A percentile compares a stretch with the other conserved stretches of the same genome.
Evolutionary conservation across 2,888 invertebrate species (phyloP).

Genomic region (Nephrocerus scutellatus): DNA sequence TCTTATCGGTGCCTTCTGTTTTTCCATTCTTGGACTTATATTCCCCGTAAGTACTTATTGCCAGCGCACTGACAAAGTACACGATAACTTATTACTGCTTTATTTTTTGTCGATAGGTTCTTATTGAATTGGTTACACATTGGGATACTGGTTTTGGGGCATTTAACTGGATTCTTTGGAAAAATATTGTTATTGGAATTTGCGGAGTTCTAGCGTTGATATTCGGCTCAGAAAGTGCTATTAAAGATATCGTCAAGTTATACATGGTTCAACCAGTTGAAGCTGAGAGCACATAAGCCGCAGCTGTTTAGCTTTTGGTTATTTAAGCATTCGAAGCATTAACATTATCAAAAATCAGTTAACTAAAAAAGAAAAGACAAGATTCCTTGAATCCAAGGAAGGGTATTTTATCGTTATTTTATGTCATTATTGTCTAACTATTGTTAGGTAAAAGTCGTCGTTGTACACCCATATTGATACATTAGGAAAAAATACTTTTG

Average conservation of each 20-base stretch:
- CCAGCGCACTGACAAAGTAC: too few relatives aligned
- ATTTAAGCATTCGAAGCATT: too few relatives aligned
- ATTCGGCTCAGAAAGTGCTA: constrained; percentile 68
- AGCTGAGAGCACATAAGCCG: too few relatives aligned
- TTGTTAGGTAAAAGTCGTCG: too few relatives aligned
- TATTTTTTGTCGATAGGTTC: constrained; percentile 38
- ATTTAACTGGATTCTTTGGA: constrained; percentile 66
- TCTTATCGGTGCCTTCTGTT: constrained; percentile 88
- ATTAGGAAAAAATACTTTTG: too few relatives aligned
- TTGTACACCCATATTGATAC: too few relatives aligned
- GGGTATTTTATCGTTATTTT: too few relatives aligned
- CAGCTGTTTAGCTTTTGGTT: too few relatives aligned
- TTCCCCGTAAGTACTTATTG: constrained; percentile 66
- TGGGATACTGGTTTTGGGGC: constrained; percentile 78
- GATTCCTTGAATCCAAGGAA: too few relatives aligned
- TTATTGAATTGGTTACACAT: constrained; percentile 77
- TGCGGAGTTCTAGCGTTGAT: constrained; percentile 75
- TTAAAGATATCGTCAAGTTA: constrained; percentile 54
- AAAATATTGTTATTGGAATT: constrained; percentile 66
- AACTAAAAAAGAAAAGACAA: constrained; percentile 16
- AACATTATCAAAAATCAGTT: background rate
- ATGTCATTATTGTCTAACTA: too few relatives aligned
- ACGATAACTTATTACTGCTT: too few relatives aligned
- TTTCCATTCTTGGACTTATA: constrained; percentile 83
- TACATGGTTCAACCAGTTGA: constrained; percentile 26